Evolutionary conservation across 1,140 invertebrate genomes (phyloP).

Genomic region (Lucilia sericata): DNA sequence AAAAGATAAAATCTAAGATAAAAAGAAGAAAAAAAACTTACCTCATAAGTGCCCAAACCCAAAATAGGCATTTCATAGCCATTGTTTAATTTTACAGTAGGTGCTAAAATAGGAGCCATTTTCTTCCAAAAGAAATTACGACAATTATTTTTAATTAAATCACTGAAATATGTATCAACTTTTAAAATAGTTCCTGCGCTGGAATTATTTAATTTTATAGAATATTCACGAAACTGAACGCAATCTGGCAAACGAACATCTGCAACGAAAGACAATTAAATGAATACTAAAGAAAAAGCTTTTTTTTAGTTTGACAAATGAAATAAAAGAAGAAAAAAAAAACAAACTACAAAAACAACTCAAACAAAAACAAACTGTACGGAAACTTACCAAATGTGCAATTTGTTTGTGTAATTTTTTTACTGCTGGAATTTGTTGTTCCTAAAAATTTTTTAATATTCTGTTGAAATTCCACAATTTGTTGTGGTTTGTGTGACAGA

Average conservation of each 20-base stretch:
- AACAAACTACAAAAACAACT: background rate
- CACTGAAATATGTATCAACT: background rate
- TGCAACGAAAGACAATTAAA: background rate
- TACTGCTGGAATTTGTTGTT: background rate
- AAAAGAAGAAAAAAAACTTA: slow-evolving; percentile 56
- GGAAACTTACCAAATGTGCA: background rate
- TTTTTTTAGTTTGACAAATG: background rate
- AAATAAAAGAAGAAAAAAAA: background rate
- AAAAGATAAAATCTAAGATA: background rate
- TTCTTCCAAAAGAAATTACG: background rate
- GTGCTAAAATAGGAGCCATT: slow-evolving; percentile 47
- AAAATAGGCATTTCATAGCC: slow-evolving; percentile 73
- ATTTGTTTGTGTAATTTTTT: background rate
- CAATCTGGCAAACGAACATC: background rate
- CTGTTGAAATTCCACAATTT: background rate
- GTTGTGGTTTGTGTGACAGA: background rate
- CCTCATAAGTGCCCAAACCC: slow-evolving; percentile 76
- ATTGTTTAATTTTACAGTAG: slow-evolving; percentile 70
- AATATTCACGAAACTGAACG: background rate
- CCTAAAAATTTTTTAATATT: background rate
- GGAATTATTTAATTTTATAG: background rate
- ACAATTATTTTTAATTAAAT: background rate
- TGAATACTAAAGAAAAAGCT: slow-evolving; percentile 6
- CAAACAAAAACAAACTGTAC: background rate
- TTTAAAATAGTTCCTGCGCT: background rate